Evolutionary conservation across 2,113 vertebrate species (phyloP), one percentile per base, ranked within the genome.

Genomic region (Carassius gibelio): DNA sequence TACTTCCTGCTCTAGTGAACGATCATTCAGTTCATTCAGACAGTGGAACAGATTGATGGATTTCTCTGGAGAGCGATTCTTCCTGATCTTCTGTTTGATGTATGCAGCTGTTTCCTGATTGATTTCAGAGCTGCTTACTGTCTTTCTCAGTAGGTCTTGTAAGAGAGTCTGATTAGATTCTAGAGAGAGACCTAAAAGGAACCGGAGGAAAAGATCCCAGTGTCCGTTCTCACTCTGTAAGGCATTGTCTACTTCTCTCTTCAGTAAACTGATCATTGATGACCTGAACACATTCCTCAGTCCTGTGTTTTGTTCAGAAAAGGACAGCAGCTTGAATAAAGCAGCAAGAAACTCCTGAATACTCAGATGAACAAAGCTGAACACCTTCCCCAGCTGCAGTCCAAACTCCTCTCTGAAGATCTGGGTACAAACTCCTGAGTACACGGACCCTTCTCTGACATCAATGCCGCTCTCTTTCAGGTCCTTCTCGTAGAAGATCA

Each of bases 321-420:
- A 38, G 36, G 36, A 38, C 36, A 38, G 36, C 36, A 38, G 23
- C n/a, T 30, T 75, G 45, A 48, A 75, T 30, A 75, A 52, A 52
- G 74, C 74, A 48, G 74, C 45, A 52, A 75, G n/a, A 30, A 75
- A 75, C 74, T 75, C 74, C 9, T 75, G 74, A 45, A 75, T 23
- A 26, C 74, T 75, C n/a, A 52, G n/a, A 48, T 75, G 71, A 48
- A 75, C 71, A 75, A 75, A 75, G 71, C 42, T 75, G 21, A 13
- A 75, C 34, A 75, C 74, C 74, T 52, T 75, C 5, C n/a, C 74
- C n/a, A 52, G 10, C 19, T 50, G n/a, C 13, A 75, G n/a, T 14
- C 74, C n/a, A 52, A 30, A 75, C 74, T 75, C 74, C 74, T 75
- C 74, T 30, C 45, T 50, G 74, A 75, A 75, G 74, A 75, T 48